Conservation (phyloP, 2,888 invertebrate species). For the Trimorus sp. region DNA sequence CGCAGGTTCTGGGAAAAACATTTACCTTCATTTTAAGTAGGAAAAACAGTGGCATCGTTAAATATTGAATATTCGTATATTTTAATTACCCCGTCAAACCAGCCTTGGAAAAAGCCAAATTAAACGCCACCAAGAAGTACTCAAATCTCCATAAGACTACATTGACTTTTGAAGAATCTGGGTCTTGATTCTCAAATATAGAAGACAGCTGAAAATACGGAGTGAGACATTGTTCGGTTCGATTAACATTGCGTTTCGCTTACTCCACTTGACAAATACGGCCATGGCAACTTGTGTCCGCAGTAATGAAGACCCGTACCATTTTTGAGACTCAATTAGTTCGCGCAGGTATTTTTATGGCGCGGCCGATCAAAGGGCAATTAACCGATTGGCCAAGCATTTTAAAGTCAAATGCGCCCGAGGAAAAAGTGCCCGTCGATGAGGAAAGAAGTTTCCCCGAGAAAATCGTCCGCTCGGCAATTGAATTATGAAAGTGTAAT, state of each 20-base stretch:
- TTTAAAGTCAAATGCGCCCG: slow-evolving; percentile 32
- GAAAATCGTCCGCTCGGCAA: slow-evolving; percentile 16
- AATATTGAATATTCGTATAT: too few species aligned
- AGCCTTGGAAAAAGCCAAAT: too few species aligned
- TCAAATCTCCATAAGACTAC: too few species aligned
- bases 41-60: too few species aligned
- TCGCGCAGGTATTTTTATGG: slow-evolving; percentile 56
- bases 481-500: slow-evolving; percentile 32
- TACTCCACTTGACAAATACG: slow-evolving; percentile 60
- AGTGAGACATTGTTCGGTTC: slow-evolving; percentile 62
- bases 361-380: slow-evolving; percentile 55
- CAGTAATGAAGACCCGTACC: slow-evolving; percentile 60
- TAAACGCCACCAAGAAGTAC: too few species aligned
- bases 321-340: slow-evolving; percentile 61
- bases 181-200: slow-evolving; percentile 63
- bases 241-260: slow-evolving; percentile 45
- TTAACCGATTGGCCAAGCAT: slow-evolving; percentile 40
- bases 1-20: too few species aligned
- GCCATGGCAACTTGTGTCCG: slow-evolving; percentile 34
- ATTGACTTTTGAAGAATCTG: too few species aligned
- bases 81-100: too few species aligned
- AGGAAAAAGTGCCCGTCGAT: slow-evolving; percentile 6
- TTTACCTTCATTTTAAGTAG: too few species aligned
- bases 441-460: slow-evolving; percentile 18
- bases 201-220: slow-evolving; percentile 45